Evolutionary conservation across 2,888 invertebrate genomes (phyloP).

Genomic region (Metalampra italica): DNA sequence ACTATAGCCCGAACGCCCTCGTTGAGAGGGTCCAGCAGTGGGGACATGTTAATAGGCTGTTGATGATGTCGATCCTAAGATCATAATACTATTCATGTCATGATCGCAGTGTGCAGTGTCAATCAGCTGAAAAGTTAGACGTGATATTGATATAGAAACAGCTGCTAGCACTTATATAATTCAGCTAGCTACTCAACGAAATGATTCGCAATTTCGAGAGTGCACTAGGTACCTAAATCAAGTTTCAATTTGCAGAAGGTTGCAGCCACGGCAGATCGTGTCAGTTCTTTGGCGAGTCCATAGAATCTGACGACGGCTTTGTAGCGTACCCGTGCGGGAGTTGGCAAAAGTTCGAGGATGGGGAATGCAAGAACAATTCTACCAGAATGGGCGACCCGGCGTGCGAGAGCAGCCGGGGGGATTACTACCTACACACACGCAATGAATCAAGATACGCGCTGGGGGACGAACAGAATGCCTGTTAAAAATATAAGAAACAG

Average conservation of each 20-base stretch:
- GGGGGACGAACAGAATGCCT: conserved; percentile 25
- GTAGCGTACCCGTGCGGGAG: conserved; percentile 75
- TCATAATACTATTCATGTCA: too few species aligned
- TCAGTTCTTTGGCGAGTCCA: conserved; percentile 82
- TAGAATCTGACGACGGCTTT: conserved; percentile 74
- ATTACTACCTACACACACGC: conserved; percentile 80
- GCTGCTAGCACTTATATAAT: too few species aligned
- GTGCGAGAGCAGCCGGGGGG: conserved; percentile 53
- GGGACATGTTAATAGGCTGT: too few species aligned
- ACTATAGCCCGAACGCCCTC: too few species aligned
- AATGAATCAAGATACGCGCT: conserved; percentile 74
- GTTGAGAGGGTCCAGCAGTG: too few species aligned
- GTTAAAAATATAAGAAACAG: background rate
- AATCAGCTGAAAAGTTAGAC: too few species aligned
- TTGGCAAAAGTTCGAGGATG: conserved; percentile 64
- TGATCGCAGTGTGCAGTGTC: too few species aligned
- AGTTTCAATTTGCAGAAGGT: conserved; percentile 62
- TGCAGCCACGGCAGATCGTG: conserved; percentile 85
- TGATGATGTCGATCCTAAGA: too few species aligned
- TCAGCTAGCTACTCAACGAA: too few species aligned
- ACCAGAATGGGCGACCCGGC: conserved; percentile 78
- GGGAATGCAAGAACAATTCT: conserved; percentile 49
- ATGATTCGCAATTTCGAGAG: too few species aligned
- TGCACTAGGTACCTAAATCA: too few species aligned
- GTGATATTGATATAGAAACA: too few species aligned